phyloP scores from a whole-genome alignment of 2,888 invertebrate species.

The Netelia fuscicornis region DNA sequence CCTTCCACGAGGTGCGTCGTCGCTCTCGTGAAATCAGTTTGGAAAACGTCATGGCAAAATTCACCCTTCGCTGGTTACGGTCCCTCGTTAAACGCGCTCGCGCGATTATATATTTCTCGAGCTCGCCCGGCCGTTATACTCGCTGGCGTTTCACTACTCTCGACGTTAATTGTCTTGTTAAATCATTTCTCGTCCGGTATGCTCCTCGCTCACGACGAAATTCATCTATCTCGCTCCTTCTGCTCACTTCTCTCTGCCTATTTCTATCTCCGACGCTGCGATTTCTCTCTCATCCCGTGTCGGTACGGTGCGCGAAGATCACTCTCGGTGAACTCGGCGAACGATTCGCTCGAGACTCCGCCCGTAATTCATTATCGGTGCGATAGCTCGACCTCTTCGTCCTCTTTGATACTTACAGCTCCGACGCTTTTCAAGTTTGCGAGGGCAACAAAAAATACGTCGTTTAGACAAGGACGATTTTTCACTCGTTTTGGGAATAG shows the following conservation, averaged over 20 bases:
- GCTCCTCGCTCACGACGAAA: conserved; percentile 36
- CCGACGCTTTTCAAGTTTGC: conserved; percentile 2
- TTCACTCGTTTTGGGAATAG: not conserved
- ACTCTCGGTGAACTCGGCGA: conserved; percentile 10
- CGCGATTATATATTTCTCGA: conserved; percentile 51
- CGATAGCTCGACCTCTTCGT: conserved; percentile 22
- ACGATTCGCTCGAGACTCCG: conserved; percentile 25
- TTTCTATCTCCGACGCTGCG: not conserved
- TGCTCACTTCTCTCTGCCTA: not conserved
- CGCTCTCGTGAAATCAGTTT: conserved; percentile 58
- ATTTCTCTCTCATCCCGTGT: not conserved
- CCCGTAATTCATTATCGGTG: conserved; percentile 56
- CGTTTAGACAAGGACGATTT: conserved; percentile 23
- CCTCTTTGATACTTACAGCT: not conserved
- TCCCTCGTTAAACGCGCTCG: conserved; percentile 63
- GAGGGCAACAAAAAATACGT: conserved; percentile 13
- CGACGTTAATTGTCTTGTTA: conserved; percentile 69
- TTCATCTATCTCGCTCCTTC: conserved; percentile 31
- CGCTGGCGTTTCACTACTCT: conserved; percentile 59
- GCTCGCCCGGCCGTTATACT: conserved; percentile 53
- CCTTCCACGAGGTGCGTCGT: not conserved
- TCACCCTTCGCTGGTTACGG: conserved; percentile 59
- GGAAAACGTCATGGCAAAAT: conserved; percentile 59
- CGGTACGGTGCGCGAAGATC: not conserved
- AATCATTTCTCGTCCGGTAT: conserved; percentile 64